Evolutionary conservation across 2,888 invertebrate species (phyloP), one percentile per base, ranked within the genome.

Genomic region (Dusona sp.): DNA sequence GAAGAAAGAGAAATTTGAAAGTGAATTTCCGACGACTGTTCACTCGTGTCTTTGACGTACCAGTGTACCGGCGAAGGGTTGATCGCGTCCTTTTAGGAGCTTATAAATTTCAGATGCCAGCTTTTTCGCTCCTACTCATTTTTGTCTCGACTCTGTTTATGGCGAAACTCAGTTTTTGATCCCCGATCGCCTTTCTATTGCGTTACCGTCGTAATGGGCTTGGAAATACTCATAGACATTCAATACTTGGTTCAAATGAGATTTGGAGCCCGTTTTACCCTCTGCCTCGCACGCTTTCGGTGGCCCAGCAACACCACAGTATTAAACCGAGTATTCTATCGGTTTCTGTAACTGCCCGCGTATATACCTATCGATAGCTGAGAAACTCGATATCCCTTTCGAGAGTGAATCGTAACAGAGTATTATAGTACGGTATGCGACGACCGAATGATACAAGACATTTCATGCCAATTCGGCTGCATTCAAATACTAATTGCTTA

Each of bases 321-420:
- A 48, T 29, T 7, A 45, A 16, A 48, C 36, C 65, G 19, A 36
- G 45, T 29, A 70, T 45, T 70, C 42, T 25, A 70, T 67, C 42
- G 22, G 36, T 67, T 74, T 51, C 65, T 68, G 67, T 65, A 79
- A 54, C 67, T 25, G 54, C 73, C 74, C 22, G 25, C 25, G 48
- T 45, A 38, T 67, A 67, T 9, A 67, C 38, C 25, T 67, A 54
- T 19, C 51, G 48, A 38, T 16, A 29, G 1, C 25, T 61, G n/a
- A n/a, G 80, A 84, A 72, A 84, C 67, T 65, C 57, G 81, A 85
- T 81, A 85, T 64, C 51, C n/a, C 57, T 79, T 19, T 75, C 70
- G 75, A 48, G 64, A 51, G 57, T 45, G 36, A 67, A 42, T 48
- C 51, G 42, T 38, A 73, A 65, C 19, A 80, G 25, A 77, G 38